phyloP scores from a whole-genome alignment of 1,140 invertebrate genomes.

The Bombus soroeensis region DNA sequence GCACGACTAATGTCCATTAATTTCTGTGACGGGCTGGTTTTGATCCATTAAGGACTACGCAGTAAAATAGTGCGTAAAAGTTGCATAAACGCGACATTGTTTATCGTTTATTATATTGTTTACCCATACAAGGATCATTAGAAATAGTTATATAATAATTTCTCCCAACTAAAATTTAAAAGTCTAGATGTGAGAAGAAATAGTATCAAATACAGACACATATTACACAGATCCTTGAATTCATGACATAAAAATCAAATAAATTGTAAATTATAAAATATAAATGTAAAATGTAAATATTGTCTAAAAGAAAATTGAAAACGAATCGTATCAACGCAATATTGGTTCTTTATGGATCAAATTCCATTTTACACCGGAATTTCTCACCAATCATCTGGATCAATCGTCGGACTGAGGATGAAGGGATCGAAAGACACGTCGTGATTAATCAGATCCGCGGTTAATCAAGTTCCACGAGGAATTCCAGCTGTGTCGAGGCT shows the following conservation, averaged over 20 bases:
- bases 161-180: too few species aligned
- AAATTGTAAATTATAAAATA: too few species aligned
- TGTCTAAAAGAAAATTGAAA: too few species aligned
- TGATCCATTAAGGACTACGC: neutral
- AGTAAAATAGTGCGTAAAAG: neutral
- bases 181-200: too few species aligned
- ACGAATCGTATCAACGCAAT: too few species aligned
- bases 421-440: neutral
- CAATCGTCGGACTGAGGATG: neutral
- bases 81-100: neutral
- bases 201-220: too few species aligned
- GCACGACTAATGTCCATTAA: conserved; percentile 16
- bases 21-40: neutral
- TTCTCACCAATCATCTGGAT: neutral
- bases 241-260: too few species aligned
- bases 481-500: neutral
- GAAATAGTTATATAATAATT: too few species aligned
- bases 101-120: neutral
- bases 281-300: too few species aligned
- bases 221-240: too few species aligned
- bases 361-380: too few species aligned
- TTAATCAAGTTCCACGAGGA: neutral
- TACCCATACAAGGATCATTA: neutral
- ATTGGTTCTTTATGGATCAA: too few species aligned
- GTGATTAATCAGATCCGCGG: neutral